Evolutionary conservation across 2,888 invertebrate genomes (phyloP).

Genomic region (Dolomedes plantarius): DNA sequence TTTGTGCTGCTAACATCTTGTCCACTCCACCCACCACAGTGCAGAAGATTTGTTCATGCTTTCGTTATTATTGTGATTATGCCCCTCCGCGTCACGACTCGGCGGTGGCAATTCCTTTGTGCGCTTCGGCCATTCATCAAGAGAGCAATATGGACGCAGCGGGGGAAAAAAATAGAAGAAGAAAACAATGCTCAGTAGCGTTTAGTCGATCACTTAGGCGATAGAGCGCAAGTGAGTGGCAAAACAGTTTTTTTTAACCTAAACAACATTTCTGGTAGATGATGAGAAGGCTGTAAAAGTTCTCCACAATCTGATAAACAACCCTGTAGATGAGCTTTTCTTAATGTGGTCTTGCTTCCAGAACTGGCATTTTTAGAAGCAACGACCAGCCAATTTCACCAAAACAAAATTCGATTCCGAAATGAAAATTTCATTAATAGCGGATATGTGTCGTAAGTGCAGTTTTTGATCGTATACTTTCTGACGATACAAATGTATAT

Average conservation of each 20-base stretch:
- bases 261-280: not conserved
- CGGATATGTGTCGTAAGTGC: too few species aligned
- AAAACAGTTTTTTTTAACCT: not conserved
- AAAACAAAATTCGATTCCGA: too few species aligned
- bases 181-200: constrained; percentile 41
- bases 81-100: constrained; percentile 25
- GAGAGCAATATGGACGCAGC: not conserved
- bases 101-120: constrained; percentile 54
- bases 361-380: too few species aligned
- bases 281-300: not conserved
- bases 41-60: not conserved
- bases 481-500: too few species aligned
- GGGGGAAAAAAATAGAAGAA: not conserved
- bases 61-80: constrained; percentile 16
- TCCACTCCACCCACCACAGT: constrained; percentile 42
- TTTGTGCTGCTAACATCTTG: constrained; percentile 48
- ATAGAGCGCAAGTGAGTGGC: constrained; percentile 18
- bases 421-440: too few species aligned
- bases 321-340: not conserved
- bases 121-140: constrained; percentile 15
- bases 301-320: not conserved
- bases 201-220: constrained; percentile 16
- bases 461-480: too few species aligned
- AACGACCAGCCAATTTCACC: too few species aligned
- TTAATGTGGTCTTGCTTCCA: not conserved